Percentiles rank a stretch among this genome's conserved stretches.
phyloP scores from a whole-genome alignment of 2,888 invertebrate species.

The Agrotis segetum region DNA sequence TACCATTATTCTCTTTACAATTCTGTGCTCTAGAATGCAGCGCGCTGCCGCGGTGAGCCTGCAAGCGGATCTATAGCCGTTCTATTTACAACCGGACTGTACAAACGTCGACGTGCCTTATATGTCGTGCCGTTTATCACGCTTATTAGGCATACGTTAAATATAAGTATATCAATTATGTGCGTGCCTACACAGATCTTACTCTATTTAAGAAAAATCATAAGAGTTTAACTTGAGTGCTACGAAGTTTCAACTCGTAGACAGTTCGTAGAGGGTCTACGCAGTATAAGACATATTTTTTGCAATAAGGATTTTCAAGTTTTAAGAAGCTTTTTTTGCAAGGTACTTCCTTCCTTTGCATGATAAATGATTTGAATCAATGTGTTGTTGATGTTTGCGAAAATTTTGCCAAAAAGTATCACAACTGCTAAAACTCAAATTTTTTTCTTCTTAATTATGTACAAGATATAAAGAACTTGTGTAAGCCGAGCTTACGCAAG shows the following conservation, averaged over 20 bases:
- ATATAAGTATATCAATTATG: slow-evolving; percentile 19
- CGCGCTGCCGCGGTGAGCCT: slow-evolving; percentile 62
- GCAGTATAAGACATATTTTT: slow-evolving; percentile 12
- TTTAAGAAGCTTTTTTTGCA: background rate
- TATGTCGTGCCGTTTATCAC: slow-evolving; percentile 54
- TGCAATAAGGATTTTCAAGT: slow-evolving; percentile 10
- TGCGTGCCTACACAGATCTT: slow-evolving; percentile 15
- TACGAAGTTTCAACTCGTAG: slow-evolving; percentile 46
- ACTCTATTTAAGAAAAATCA: slow-evolving; percentile 3
- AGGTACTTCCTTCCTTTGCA: background rate
- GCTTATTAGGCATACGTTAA: slow-evolving; percentile 50
- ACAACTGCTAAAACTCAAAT: background rate
- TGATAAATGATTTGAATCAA: background rate
- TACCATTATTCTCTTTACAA: slow-evolving; percentile 68
- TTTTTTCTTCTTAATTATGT: background rate
- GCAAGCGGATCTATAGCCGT: slow-evolving; percentile 63
- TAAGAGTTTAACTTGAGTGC: slow-evolving; percentile 15
- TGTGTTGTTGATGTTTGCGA: slow-evolving; percentile 3
- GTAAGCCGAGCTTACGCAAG: background rate
- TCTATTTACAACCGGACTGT: slow-evolving; percentile 57
- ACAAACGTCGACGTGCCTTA: slow-evolving; percentile 47
- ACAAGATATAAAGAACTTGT: background rate
- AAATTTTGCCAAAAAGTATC: background rate
- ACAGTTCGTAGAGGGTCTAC: slow-evolving; percentile 57
- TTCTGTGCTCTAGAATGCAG: slow-evolving; percentile 72